A percentile compares a stretch with the other conserved stretches of the same genome.
Conservation (phyloP, 2,113 vertebrate genomes). For the Nannobrachium achirus region DNA sequence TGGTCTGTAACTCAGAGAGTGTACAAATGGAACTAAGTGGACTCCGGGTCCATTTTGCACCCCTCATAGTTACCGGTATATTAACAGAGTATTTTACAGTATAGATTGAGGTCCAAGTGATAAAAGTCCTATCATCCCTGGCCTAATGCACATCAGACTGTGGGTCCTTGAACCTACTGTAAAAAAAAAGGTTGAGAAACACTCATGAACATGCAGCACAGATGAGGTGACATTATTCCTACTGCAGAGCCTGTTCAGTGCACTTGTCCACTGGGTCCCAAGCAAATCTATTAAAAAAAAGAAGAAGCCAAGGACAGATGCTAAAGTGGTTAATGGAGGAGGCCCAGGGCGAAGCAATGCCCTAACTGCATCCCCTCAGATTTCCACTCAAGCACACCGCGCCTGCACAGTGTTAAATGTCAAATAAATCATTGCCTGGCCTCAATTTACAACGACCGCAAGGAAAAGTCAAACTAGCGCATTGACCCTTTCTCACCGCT, state of each 20-base stretch:
- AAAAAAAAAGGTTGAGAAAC: too few species aligned
- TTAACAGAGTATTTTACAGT: too few species aligned
- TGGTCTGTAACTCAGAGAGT: too few species aligned
- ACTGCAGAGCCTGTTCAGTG: not conserved
- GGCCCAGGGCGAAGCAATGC: conserved; percentile 31
- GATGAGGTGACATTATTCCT: not conserved
- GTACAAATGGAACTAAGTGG: too few species aligned
- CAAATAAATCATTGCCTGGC: conserved; percentile 25
- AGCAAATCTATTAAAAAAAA: conserved; percentile 13
- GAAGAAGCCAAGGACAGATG: conserved; percentile 22
- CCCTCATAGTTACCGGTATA: too few species aligned
- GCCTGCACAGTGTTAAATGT: conserved; percentile 38
- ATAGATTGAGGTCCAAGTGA: too few species aligned
- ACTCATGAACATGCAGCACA: too few species aligned
- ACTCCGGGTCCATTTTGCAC: too few species aligned
- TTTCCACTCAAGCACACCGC: conserved; percentile 16
- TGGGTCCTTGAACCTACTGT: too few species aligned
- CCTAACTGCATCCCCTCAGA: conserved; percentile 24
- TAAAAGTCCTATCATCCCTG: too few species aligned
- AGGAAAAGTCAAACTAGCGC: conserved; percentile 8
- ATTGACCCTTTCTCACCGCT: conserved; percentile 4
- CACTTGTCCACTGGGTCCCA: conserved; percentile 16
- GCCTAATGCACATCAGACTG: too few species aligned
- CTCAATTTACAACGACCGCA: not conserved
- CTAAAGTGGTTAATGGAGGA: conserved; percentile 21